Evolutionary conservation across 2,888 invertebrate genomes (phyloP).

Genomic region (Endomychus coccineus): DNA sequence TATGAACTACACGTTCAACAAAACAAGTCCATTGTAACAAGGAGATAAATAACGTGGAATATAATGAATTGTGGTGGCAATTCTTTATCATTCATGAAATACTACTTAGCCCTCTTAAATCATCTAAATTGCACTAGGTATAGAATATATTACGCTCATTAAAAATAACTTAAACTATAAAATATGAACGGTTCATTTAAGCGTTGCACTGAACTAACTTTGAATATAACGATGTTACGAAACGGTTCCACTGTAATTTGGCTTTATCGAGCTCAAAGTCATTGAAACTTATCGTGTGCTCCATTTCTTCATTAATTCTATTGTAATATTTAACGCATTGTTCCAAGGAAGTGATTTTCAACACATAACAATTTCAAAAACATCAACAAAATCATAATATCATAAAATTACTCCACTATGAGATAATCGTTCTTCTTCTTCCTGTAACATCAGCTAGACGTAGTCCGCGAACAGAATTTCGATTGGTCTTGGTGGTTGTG

Average conservation of each 20-base stretch:
- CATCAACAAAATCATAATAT: too few relatives aligned
- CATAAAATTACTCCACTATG: too few relatives aligned
- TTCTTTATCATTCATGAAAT: slow-evolving; percentile 14
- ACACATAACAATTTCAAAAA: too few relatives aligned
- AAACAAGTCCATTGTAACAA: not conserved
- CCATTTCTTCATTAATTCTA: too few relatives aligned
- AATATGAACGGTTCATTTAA: slow-evolving; percentile 13
- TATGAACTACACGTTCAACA: too few relatives aligned
- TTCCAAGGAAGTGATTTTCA: too few relatives aligned
- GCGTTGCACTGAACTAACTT: slow-evolving; percentile 11
- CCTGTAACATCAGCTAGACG: too few relatives aligned
- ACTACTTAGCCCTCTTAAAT: slow-evolving; percentile 12
- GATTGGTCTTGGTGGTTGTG: too few relatives aligned
- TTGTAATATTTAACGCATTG: too few relatives aligned
- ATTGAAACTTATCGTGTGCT: too few relatives aligned
- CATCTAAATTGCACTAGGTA: slow-evolving; percentile 12
- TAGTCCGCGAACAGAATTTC: too few relatives aligned
- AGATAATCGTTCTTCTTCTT: too few relatives aligned
- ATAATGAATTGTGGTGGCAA: slow-evolving; percentile 11
- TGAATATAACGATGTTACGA: slow-evolving; percentile 13
- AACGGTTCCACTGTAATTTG: slow-evolving; percentile 12
- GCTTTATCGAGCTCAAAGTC: slow-evolving; percentile 14
- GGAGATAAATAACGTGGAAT: slow-evolving; percentile 10
- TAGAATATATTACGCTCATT: slow-evolving; percentile 15
- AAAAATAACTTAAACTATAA: slow-evolving; percentile 15